Conservation (phyloP, 2,888 invertebrate species). For the Rhaphigaster nebulosa region DNA sequence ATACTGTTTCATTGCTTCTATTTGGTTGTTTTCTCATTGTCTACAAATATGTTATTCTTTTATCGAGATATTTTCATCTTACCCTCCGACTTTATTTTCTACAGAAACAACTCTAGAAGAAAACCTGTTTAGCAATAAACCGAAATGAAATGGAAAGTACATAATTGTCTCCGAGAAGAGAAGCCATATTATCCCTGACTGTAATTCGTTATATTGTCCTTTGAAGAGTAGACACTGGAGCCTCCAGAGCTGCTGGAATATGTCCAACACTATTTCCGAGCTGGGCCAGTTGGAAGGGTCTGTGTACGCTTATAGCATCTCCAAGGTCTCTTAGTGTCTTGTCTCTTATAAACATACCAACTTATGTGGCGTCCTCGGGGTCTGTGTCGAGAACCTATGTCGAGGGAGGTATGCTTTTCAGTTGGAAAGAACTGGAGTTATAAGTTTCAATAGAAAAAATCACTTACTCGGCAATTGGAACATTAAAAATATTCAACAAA, state of each 20-base stretch:
- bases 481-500: too few relatives aligned
- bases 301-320: slow-evolving; percentile 7
- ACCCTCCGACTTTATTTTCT: too few relatives aligned
- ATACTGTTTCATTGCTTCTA: too few relatives aligned
- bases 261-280: slow-evolving; percentile 51
- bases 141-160: too few relatives aligned
- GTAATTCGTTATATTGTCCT: neutral
- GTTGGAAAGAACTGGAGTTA: neutral
- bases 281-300: slow-evolving; percentile 51
- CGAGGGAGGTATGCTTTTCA: neutral
- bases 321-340: neutral
- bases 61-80: too few relatives aligned
- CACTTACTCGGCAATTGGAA: too few relatives aligned
- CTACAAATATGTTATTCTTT: too few relatives aligned
- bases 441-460: neutral
- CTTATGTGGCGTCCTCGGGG: neutral
- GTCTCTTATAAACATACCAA: slow-evolving; percentile 30
- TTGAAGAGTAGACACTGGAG: slow-evolving; percentile 13
- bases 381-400: neutral
- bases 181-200: neutral
- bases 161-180: neutral
- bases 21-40: too few relatives aligned
- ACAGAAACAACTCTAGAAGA: too few relatives aligned
- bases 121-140: too few relatives aligned
- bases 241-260: slow-evolving; percentile 46